Evolutionary conservation across 2,888 invertebrate genomes (phyloP), one percentile per base, ranked within the genome.

Genomic region (Yponomeuta evonymella): DNA sequence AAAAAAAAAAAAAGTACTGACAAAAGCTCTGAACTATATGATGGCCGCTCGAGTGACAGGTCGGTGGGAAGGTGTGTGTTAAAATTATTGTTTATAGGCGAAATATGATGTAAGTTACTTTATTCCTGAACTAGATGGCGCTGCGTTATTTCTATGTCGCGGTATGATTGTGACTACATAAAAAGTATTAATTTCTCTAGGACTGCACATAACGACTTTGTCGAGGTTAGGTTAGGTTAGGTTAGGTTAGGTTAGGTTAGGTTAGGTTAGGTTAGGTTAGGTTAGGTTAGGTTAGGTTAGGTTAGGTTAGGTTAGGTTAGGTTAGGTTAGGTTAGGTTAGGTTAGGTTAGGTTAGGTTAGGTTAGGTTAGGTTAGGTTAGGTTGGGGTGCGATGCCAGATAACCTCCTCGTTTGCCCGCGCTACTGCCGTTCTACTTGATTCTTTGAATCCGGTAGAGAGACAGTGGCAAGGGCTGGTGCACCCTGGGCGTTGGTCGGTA

Each of bases 331-430:
- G 70, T 70, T 70, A 70, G 64, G 70, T 70, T 64, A 70, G 70
- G 62, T 69, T 69, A 62, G 69, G 70, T 70, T 70, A 70, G 70
- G 70, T 70, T 70, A 72, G 73, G 72, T 72, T 71, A 72, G 73
- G 73, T 72, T 72, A 73, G 74, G 75, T 74, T 74, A 73, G 73
- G 74, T 74, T 74, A 74, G 74, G 74, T 75, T 74, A 74, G 75
- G 75, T 76, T 74, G 73, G 74, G 74, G n/a, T n/a, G n/a, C n/a
- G n/a, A n/a, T n/a, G n/a, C n/a, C n/a, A n/a, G n/a, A n/a, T n/a
- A n/a, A n/a, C n/a, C n/a, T n/a, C n/a, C n/a, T n/a, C n/a, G n/a
- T n/a, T n/a, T n/a, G n/a, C n/a, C n/a, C n/a, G n/a, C n/a, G n/a
- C n/a, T n/a, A n/a, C n/a, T n/a, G n/a, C n/a, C n/a, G n/a, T n/a